Evolutionary conservation across 53 echinoderm and acorn worm species (phyloP), one percentile per base, ranked within the genome.

Genomic region (Arbacia lixula): DNA sequence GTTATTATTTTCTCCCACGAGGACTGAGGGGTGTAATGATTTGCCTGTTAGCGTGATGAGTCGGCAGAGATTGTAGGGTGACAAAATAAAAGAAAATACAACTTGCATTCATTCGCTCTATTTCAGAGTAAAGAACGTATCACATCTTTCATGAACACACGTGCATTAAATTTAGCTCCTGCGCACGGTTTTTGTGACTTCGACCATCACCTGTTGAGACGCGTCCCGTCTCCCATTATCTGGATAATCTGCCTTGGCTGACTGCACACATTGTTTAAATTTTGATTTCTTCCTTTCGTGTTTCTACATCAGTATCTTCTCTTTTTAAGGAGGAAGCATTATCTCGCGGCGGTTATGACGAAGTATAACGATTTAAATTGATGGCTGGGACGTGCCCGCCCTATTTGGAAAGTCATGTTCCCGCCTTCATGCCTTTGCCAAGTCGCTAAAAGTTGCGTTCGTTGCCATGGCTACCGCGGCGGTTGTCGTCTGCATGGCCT

Each of bases 221-320:
- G 6, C 74, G 33, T 74, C 53, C 50, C 21, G 43, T 43, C 69
- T n/a, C 42, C 16, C 43, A 27, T 27, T 69, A 25, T n/a, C 1
- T 3, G 27, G 41, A n/a, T 17, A 53, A 74, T 74, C 74, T 33
- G 33, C 51, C 46, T 51, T 74, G 74, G 74, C 74, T 50, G 33
- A 29, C n/a, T n/a, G 17, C 17, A 74, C 74, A 74, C 53, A 74
- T 74, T 74, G 74, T 74, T 74, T 53, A 51, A 74, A 74, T 74
- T 52, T 74, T 34, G 52, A 29, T n/a, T 42, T 69, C 27, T 37
- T n/a, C n/a, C n/a, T n/a, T n/a, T n/a, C 26, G 26, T 5, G 42
- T 16, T 25, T 69, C 43, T n/a, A n/a, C n/a, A n/a, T n/a, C n/a
- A n/a, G n/a, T n/a, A 46, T 46, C 46, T 46, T 46, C 46, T 10